Percentiles rank a stretch among this genome's conserved stretches.
phyloP scores from a whole-genome alignment of 2,797 vertebrate species.

The Ficedula albicollis region DNA sequence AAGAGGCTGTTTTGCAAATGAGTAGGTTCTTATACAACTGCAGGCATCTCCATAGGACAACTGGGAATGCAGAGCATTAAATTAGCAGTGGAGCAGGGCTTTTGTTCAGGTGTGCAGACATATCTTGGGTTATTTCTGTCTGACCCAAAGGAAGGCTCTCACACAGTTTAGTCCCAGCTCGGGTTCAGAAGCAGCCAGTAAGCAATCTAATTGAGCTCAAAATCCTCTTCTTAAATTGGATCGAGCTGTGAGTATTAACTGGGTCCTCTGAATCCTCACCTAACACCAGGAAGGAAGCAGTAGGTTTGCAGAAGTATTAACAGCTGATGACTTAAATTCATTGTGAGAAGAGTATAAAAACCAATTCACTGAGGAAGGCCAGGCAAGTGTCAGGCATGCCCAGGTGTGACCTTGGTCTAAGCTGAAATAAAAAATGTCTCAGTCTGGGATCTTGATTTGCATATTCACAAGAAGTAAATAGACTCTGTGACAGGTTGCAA shows the following conservation, averaged over 20 bases:
- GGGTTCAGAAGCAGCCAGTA: constrained; percentile 33
- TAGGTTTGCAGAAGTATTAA: constrained; percentile 47
- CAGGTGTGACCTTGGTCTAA: background rate
- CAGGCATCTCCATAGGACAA: background rate
- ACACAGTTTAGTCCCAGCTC: constrained; percentile 16
- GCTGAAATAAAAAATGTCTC: background rate
- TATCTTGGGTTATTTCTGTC: constrained; percentile 3
- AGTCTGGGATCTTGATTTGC: background rate
- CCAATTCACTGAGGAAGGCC: background rate
- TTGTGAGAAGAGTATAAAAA: constrained; percentile 5
- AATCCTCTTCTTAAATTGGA: constrained; percentile 64
- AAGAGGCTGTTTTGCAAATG: background rate
- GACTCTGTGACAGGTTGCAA: background rate
- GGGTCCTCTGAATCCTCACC: constrained; percentile 35
- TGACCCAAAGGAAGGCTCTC: constrained; percentile 38
- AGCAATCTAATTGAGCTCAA: constrained; percentile 14
- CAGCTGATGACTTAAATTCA: constrained; percentile 56
- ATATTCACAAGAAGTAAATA: background rate
- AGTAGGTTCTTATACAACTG: background rate
- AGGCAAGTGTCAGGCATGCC: background rate
- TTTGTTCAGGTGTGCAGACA: background rate
- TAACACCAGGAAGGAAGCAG: constrained; percentile 61
- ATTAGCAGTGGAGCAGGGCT: background rate
- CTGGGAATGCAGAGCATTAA: background rate
- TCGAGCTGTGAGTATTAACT: constrained; percentile 49